A percentile compares a stretch with the other conserved stretches of the same genome.
These are phyloP conservation scores for Hydrolagus affinis DNA, from an alignment of 2,113 vertebrate genomes.

Conservation along the genomic window DNA sequence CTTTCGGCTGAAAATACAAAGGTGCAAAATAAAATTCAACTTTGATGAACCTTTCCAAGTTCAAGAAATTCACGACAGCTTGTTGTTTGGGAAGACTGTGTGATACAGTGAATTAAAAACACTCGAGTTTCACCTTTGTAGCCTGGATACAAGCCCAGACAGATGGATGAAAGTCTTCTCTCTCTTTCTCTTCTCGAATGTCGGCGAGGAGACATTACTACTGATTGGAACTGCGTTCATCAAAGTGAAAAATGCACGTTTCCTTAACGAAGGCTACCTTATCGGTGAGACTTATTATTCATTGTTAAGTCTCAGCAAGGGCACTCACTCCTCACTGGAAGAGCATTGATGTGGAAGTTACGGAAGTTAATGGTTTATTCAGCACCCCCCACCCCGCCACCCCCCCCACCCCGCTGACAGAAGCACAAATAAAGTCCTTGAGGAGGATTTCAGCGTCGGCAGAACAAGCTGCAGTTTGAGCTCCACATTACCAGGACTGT, in stretches of 20 bases:
- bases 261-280: not conserved
- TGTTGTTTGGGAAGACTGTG: not conserved
- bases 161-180: not conserved
- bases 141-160: not conserved
- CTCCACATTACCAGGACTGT: no score
- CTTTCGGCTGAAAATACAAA: not conserved
- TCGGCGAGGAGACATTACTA: not conserved
- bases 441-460: not conserved
- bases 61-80: not conserved
- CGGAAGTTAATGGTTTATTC: not conserved
- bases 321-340: not conserved
- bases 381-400: no score
- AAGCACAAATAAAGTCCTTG: not conserved
- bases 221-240: not conserved
- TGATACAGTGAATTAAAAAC: not conserved
- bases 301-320: not conserved
- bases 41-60: not conserved
- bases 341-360: not conserved
- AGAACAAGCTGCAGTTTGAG: not conserved
- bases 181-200: not conserved
- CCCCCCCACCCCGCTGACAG: not conserved
- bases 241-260: no score
- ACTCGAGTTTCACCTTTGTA: not conserved
- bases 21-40: not conserved
- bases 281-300: not conserved